Evolutionary conservation across 2,888 invertebrate species (phyloP).

Genomic region (Aspidapion aeneum): DNA sequence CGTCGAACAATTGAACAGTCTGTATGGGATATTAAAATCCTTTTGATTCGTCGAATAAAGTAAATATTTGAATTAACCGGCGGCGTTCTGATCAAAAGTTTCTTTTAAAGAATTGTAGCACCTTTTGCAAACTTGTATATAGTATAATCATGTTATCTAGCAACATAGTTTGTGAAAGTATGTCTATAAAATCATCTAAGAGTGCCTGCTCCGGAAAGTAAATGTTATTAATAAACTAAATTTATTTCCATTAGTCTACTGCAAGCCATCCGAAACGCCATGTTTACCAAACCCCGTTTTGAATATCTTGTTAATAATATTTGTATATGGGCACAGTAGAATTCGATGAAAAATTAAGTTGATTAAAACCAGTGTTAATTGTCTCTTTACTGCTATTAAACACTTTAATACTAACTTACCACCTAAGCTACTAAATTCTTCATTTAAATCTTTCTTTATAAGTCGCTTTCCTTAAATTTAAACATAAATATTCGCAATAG

Average conservation of each 20-base stretch:
- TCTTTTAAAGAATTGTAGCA: constrained; percentile 57
- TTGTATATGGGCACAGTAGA: constrained; percentile 49
- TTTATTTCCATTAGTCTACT: constrained; percentile 44
- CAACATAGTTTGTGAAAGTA: constrained; percentile 55
- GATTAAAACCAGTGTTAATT: constrained; percentile 33
- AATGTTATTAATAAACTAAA: constrained; percentile 58
- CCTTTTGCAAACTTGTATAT: constrained; percentile 41
- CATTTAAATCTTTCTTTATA: constrained; percentile 41
- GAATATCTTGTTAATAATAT: constrained; percentile 48
- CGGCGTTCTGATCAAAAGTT: constrained; percentile 54
- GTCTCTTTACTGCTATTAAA: constrained; percentile 24
- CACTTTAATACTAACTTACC: constrained; percentile 37
- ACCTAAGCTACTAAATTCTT: constrained; percentile 42
- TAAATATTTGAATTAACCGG: constrained; percentile 52
- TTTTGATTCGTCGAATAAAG: constrained; percentile 39
- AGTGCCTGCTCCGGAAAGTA: constrained; percentile 51
- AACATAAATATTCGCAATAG: constrained; percentile 18
- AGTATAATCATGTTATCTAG: constrained; percentile 57
- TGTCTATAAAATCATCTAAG: constrained; percentile 43
- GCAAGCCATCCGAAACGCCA: too few relatives aligned
- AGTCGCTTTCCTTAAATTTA: constrained; percentile 27
- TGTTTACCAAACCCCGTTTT: background rate
- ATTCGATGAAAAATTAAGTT: constrained; percentile 43
- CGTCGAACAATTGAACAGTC: constrained; percentile 32
- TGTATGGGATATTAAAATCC: constrained; percentile 31